These are phyloP conservation scores for Prunella strophiata DNA, from an alignment of 2,797 vertebrate genomes.

Conservation along the genomic window DNA sequence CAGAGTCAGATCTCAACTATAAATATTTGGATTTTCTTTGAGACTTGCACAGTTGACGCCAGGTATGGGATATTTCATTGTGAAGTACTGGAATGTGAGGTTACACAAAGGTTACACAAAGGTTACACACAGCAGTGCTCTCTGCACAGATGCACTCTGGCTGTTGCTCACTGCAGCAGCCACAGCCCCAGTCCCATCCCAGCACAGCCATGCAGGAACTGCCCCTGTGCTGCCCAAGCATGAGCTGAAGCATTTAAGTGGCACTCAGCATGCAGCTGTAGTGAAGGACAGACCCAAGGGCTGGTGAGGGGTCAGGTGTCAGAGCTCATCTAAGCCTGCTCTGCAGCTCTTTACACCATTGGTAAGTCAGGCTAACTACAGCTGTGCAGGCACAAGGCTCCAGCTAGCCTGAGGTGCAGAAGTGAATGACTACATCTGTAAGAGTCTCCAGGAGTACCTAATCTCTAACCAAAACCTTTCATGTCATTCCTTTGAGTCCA, in stretches of 20 bases:
- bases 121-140: background rate
- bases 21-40: background rate
- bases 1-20: background rate
- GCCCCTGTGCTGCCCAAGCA: background rate
- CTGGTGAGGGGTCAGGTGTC: background rate
- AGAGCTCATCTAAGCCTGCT: background rate
- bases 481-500: background rate
- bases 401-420: background rate
- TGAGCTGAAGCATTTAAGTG: background rate
- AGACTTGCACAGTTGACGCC: background rate
- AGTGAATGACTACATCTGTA: background rate
- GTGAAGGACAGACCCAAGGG: background rate
- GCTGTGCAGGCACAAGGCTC: background rate
- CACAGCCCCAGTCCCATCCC: background rate
- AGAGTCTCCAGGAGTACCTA: background rate
- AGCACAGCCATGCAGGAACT: background rate
- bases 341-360: background rate
- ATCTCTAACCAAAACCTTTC: background rate
- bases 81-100: background rate
- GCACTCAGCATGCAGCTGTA: accelerated
- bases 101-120: background rate
- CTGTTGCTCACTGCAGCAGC: background rate
- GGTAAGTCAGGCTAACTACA: background rate
- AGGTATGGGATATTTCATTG: background rate
- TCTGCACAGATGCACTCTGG: background rate